A percentile compares a stretch with the other conserved stretches of the same genome.
Conservation (phyloP, 2,113 vertebrate species). For the Leucoraja erinaceus region DNA sequence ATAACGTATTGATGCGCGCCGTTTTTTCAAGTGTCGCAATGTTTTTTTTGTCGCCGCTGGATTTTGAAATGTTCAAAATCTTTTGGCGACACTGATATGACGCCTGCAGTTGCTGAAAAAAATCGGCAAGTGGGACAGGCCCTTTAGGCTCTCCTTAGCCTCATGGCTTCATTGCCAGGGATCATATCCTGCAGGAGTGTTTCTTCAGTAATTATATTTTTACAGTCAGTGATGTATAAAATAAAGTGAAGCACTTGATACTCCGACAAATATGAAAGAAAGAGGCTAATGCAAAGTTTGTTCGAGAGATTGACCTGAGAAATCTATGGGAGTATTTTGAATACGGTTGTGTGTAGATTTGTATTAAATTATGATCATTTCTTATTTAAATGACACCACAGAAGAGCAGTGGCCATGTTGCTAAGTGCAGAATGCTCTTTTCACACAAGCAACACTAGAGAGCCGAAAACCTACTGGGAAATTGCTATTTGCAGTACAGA, state of each 20-base stretch:
- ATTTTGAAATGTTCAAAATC: too few relatives aligned
- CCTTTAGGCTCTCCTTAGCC: not conserved
- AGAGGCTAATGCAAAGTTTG: not conserved
- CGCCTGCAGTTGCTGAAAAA: too few relatives aligned
- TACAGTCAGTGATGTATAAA: not conserved
- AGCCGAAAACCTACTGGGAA: conserved; percentile 12
- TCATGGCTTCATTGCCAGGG: not conserved
- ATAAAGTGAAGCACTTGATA: not conserved
- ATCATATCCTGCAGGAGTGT: too few relatives aligned
- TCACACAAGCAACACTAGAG: not conserved
- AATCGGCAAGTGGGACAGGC: too few relatives aligned
- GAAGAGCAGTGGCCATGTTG: not conserved
- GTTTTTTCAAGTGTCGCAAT: too few relatives aligned
- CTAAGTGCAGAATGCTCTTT: not conserved
- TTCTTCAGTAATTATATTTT: conserved; percentile 12
- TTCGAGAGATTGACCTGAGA: not conserved
- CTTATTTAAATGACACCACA: too few relatives aligned
- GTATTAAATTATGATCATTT: not conserved
- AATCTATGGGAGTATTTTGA: not conserved
- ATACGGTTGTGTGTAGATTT: not conserved
- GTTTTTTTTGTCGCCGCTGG: too few relatives aligned
- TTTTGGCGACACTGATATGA: too few relatives aligned
- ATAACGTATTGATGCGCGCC: too few relatives aligned
- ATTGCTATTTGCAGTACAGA: conserved; percentile 44
- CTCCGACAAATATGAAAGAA: not conserved